Evolutionary conservation across 1,140 invertebrate species (phyloP), one percentile per base, ranked within the genome.

Genomic region (Caenorhabditis tropicalis): DNA sequence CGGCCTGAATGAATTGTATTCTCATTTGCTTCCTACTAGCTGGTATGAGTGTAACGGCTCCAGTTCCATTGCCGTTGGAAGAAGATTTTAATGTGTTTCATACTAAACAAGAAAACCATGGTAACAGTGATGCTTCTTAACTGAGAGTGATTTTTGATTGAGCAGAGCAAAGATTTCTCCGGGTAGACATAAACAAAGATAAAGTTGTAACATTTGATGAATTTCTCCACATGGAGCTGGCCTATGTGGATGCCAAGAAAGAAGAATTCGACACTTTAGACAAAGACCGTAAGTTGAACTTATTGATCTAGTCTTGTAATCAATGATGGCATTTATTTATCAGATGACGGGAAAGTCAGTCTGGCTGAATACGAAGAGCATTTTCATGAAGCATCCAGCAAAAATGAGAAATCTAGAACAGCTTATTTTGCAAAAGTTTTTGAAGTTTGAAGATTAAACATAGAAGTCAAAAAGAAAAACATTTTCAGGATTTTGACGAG

Each of bases 341-440:
- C 49, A 82, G 81, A 82, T 24, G 80, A 85, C 31, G 84, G 84
- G 5, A 82, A 56, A 80, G 29, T 85, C 16, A 74, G 56, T n/a
- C 27, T 74, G 24, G 60, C 27, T 6, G 84, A 85, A 33, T 85
- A 85, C 33, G 80, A 85, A 31, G 84, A 85, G 16, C 81, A 82
- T 31, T 82, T 51, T 46, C 56, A 81, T 12, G 56, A 60, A 29
- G 58, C 53, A 15, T 39, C 39, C 2, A 85, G 53, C 56, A 81
- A 82, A 49, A 82, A 21, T 33, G 84, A 82, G 15, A 53, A 82
- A 33, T 48, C 81, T 12, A 58, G 84, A 53, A 56, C 53, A 21
- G 79, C 84, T n/a, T 85, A 85, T 36, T 85, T 85, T 29, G 79
- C 74, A 3, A 85, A 79, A 51, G 84, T 82, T 27, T 85, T 85